phyloP scores from a whole-genome alignment of 2,797 vertebrate species.

The Protosalanx chinensis region DNA sequence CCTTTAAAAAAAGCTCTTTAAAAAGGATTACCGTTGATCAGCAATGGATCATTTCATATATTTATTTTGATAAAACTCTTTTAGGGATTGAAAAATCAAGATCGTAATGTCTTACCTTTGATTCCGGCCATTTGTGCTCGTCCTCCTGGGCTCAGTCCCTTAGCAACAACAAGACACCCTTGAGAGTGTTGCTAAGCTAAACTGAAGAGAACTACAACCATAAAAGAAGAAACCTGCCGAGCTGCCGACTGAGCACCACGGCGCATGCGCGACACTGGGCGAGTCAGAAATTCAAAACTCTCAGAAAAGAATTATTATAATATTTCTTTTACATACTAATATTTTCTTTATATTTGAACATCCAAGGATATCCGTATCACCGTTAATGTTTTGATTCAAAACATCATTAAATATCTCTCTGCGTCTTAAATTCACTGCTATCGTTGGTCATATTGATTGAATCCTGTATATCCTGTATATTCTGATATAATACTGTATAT shows the following conservation, averaged over 20 bases:
- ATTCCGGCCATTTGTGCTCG: constrained; percentile 73
- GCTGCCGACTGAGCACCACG: neutral
- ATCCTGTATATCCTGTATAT: no score
- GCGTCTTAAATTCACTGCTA: no score
- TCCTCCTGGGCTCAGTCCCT: constrained; percentile 58
- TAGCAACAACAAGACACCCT: constrained; percentile 53
- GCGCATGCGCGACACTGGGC: neutral
- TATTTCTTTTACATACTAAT: no score
- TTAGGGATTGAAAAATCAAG: neutral
- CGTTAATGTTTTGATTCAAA: no score
- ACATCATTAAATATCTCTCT: no score
- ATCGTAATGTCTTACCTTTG: constrained; percentile 59
- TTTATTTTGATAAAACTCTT: neutral
- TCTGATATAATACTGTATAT: no score
- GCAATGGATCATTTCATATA: no score
- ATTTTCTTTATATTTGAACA: no score
- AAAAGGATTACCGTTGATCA: neutral
- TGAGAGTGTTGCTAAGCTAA: constrained; percentile 12
- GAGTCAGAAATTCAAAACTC: neutral
- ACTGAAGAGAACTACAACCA: no score
- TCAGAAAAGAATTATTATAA: neutral
- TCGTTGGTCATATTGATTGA: no score
- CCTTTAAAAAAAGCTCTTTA: neutral
- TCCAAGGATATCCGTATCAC: no score
- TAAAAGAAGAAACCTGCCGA: no score